Base-by-base conservation (phyloP, 2,113 vertebrate genomes). In the Petroica traversi region DNA sequence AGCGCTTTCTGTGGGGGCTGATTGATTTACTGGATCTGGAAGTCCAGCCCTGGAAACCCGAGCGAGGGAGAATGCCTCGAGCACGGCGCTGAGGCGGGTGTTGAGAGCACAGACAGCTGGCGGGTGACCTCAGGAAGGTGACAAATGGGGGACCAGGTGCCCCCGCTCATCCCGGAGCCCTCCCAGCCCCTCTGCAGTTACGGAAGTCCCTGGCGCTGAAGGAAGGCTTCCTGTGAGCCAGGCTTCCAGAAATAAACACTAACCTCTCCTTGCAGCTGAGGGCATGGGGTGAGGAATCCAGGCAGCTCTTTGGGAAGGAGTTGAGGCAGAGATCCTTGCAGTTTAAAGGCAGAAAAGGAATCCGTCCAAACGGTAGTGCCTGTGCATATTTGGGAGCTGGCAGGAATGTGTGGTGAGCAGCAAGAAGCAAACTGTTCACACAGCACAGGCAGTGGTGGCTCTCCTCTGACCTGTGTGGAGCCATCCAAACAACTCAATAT, bases 41-140 rank as follows among this genome's bases (percentile, higher is more conserved):
- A 91, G 92, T 97, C 72, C 91, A 95, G 94, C 48, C 40, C 96
- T 98, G 98, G 98, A 97, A 98, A 98, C 94, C 55, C 46, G 97
- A 97, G 82, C 68, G 63, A 96, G 97, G 59, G 95, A 98, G 98
- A 98, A 98, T 97, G 97, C 95, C 91, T 90, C 63, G 85, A 92
- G 97, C 96, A 38, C 88, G 95, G 97, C 49, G 97, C 97, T 80
- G 86, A 85, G 98, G 96, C 89, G 97, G 96, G 96, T 98, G 98
- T 98, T 98, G 98, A 98, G 98, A 98, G 98, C 96, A 98, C 97
- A n/a, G 98, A 98, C 98, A 99, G 98, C 98, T 99, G 98, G 98
- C 82, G 95, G 95, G 97, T 98, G 98, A 98, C 98, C 98, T 98
- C 97, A 14, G 98, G 96, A 94, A 96, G 98, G 98, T 99, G 98